Evolutionary conservation across 1,140 invertebrate genomes (phyloP).

Genomic region (Drosophila kurseongensis): DNA sequence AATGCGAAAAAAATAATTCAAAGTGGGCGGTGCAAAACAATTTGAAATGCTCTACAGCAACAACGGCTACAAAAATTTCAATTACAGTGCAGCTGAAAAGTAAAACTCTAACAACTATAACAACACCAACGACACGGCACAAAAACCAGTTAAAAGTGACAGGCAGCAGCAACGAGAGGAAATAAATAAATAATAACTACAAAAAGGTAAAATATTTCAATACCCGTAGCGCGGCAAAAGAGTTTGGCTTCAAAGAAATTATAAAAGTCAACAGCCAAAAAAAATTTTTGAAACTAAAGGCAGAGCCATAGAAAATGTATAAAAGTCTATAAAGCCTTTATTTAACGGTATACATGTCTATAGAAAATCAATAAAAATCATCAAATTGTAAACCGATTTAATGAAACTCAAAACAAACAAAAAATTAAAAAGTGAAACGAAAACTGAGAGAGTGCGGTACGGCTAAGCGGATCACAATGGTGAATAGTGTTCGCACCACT

Average conservation of each 20-base stretch:
- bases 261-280: constrained; percentile 7
- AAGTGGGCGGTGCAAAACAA: constrained; percentile 67
- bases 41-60: constrained; percentile 59
- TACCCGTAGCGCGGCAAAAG: constrained; percentile 20
- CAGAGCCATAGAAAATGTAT: constrained; percentile 16
- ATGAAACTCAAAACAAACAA: constrained; percentile 31
- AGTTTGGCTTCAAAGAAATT: constrained; percentile 22
- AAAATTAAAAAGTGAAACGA: background rate
- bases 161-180: constrained; percentile 45
- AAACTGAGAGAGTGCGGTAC: constrained; percentile 2
- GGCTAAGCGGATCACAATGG: constrained; percentile 13
- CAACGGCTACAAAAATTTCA: constrained; percentile 64
- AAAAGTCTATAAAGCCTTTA: constrained; percentile 28
- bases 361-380: constrained; percentile 20
- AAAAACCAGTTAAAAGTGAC: constrained; percentile 81
- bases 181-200: constrained; percentile 48
- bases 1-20: constrained; percentile 33
- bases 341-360: constrained; percentile 5
- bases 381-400: constrained; percentile 49
- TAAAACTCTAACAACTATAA: constrained; percentile 58
- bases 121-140: constrained; percentile 27
- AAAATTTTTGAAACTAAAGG: constrained; percentile 2
- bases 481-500: constrained; percentile 19
- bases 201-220: constrained; percentile 64
- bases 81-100: constrained; percentile 79